These are phyloP conservation scores for Arizona elegans DNA, from an alignment of 2,113 vertebrate species.

Conservation along the genomic window DNA sequence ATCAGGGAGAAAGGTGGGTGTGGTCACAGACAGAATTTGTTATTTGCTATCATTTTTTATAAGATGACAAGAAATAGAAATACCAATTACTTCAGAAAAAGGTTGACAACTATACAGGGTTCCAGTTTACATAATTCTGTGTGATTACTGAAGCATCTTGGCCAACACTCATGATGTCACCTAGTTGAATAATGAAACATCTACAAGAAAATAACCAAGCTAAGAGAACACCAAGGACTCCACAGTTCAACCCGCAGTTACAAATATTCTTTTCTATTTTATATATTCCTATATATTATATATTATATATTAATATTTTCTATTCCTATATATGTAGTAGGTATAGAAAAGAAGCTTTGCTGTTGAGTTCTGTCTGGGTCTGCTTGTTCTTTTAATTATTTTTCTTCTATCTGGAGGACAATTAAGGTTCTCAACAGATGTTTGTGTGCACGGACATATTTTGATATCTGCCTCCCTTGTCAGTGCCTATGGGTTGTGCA, in stretches of 20 bases:
- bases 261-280: too few species aligned
- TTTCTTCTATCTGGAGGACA: background rate
- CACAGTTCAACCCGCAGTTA: too few species aligned
- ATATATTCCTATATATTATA: too few species aligned
- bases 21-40: background rate
- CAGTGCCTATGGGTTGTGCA: background rate
- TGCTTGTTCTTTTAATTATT: background rate
- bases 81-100: background rate
- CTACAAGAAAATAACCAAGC: too few species aligned
- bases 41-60: background rate
- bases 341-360: background rate
- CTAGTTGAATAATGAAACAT: too few species aligned
- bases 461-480: background rate
- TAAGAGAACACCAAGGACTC: too few species aligned
- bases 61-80: background rate
- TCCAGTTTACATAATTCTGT: background rate
- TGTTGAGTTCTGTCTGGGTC: background rate
- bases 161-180: background rate
- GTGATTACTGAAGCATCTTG: background rate
- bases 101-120: background rate
- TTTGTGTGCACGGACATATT: background rate
- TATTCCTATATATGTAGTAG: background rate
- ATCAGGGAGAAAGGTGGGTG: background rate
- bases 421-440: background rate
- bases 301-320: too few species aligned